phyloP scores from a whole-genome alignment of 2,888 invertebrate species.

The Melieria picta region DNA sequence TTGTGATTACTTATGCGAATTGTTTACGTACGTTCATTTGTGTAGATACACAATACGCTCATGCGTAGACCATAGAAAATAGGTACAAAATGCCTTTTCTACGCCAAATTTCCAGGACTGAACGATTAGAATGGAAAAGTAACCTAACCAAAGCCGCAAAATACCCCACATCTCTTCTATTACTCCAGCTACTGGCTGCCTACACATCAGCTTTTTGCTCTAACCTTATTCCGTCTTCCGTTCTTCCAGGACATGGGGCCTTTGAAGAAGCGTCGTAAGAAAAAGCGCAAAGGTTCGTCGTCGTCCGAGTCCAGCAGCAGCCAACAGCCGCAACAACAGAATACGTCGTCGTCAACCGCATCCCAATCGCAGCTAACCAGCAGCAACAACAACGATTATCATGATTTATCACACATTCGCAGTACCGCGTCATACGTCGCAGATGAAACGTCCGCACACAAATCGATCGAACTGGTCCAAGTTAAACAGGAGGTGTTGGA shows the following conservation, averaged over 20 bases:
- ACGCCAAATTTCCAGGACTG: too few relatives aligned
- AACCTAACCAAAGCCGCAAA: background rate
- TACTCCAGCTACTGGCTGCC: background rate
- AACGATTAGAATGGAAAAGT: background rate
- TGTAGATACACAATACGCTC: too few relatives aligned
- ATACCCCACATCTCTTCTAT: background rate
- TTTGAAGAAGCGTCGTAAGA: slow-evolving; percentile 65
- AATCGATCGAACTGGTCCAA: slow-evolving; percentile 47
- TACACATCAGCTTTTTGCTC: too few relatives aligned
- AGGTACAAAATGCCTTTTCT: too few relatives aligned
- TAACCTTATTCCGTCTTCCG: background rate
- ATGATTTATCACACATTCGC: slow-evolving; percentile 34
- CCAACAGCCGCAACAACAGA: slow-evolving; percentile 39
- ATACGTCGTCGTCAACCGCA: background rate
- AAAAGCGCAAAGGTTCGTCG: slow-evolving; percentile 64
- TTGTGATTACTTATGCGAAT: too few relatives aligned
- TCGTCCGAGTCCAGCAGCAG: slow-evolving; percentile 63
- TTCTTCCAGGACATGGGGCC: slow-evolving; percentile 60
- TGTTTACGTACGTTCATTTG: too few relatives aligned
- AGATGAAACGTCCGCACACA: slow-evolving; percentile 27
- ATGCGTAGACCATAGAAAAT: too few relatives aligned
- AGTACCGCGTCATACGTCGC: slow-evolving; percentile 37
- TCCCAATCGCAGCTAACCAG: slow-evolving; percentile 21
- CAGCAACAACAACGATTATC: slow-evolving; percentile 36
- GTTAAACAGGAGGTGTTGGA: slow-evolving; percentile 63